Evolutionary conservation across 2,797 vertebrate species (phyloP), one percentile per base, ranked within the genome.

Genomic region (Synaphobranchus kaupii): DNA sequence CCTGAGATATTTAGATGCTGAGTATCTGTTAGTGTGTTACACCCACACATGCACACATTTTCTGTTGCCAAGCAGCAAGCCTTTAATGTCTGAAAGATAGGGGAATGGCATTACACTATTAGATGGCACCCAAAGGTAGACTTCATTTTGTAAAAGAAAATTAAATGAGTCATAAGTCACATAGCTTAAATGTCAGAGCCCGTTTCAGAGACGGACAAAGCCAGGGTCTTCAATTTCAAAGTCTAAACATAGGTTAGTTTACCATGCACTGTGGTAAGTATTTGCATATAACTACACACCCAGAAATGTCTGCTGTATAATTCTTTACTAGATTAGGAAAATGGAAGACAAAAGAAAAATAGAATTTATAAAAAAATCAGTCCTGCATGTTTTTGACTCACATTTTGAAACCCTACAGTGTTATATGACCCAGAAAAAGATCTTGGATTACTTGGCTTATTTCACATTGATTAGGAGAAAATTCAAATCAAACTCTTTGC

Each of bases 1-100:
- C 47, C 44, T 81, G 47, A 50, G 78, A 60, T 39, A 83, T 44
- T 25, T 80, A 39, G 85, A 82, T 47, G 68, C 86, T 84, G 80
- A 63, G 44, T 85, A 50, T 85, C 56, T 73, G 88, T 60, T n/a
- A 7, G 84, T 50, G 82, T 89, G 89, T 89, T 87, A 88, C 68
- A 58, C 90, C 87, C 87, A 91, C 85, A 78, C 82, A 88, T 85
- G 63, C 82, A 85, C 84, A 86, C 82, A 76, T 71, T 89, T 86
- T 86, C 89, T 88, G 85, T 89, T 89, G 90, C 91, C 90, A 90
- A 84, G 89, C 88, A 89, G 88, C 86, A 87, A 87, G 84, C 76
- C 85, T 84, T 88, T 89, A 88, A 90, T 88, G 87, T 60, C 84
- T 86, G 82, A 88, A 88, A 84, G 44, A 86, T 88, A 60, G 66